Evolutionary conservation across 2,113 vertebrate genomes (phyloP).

Genomic region (Burhinus bistriatus): DNA sequence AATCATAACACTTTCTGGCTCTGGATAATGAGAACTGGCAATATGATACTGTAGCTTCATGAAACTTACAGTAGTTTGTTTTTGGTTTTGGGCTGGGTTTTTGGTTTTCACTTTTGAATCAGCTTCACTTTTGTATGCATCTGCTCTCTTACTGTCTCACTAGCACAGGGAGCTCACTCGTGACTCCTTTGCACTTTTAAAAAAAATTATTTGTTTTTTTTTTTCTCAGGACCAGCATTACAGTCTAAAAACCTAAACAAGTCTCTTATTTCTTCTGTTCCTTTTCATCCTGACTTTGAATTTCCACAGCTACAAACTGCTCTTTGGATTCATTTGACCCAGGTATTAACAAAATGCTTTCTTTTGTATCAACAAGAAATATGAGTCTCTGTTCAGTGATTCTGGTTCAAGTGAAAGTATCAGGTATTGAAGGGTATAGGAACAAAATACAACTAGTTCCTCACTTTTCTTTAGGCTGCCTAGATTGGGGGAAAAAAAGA

Average conservation of each 20-base stretch:
- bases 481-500: neutral
- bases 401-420: neutral
- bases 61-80: neutral
- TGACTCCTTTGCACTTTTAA: neutral
- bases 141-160: neutral
- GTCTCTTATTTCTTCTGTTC: neutral
- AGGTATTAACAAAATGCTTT: neutral
- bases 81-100: neutral
- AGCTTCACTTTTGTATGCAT: neutral
- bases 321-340: neutral
- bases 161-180: neutral
- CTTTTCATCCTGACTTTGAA: neutral
- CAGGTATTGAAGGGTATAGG: neutral
- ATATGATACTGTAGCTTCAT: neutral
- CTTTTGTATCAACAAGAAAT: neutral
- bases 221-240: neutral
- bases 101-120: neutral
- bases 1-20: neutral
- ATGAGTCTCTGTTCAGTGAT: neutral
- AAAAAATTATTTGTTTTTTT: rapidly evolving
- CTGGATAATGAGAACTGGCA: neutral
- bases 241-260: neutral
- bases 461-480: neutral
- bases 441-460: neutral
- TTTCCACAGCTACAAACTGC: neutral